Base-by-base conservation (phyloP, 92 coral and sea anemone species). In the Siderastrea siderea region DNA sequence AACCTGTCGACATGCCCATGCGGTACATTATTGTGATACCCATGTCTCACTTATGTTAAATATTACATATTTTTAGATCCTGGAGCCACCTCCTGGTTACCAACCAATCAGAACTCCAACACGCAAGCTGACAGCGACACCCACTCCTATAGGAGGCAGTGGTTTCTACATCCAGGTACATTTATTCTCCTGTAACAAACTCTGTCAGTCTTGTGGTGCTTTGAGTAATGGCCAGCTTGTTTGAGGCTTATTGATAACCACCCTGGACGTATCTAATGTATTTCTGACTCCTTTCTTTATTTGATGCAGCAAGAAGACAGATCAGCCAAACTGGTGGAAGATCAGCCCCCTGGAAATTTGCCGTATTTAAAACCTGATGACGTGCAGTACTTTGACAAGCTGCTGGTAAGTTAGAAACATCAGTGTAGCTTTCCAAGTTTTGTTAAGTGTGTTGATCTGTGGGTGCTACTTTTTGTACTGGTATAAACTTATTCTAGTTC, bases 331-430 rank as follows among this genome's bases (percentile, higher is more conserved):
- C 93, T 95, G 1, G 93, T 98, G 53, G 99, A 98, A 81, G 99
- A 98, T 77, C 99, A 98, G 88, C 99, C 99, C 38, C 99, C 99
- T 53, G 99, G 99, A 38, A 98, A 98, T 75, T 80, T 98, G 72
- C 99, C 99, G 3, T 98, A 98, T 83, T 90, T 98, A 14, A 98
- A 98, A 74, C 99, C 99, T 10, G 99, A 98, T 89, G 99, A 98
- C 86, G 99, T 98, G 4, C 99, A 98, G 64, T 98, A 98, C 94
- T 98, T 98, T 81, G 99, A 98, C 90, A 98, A 98, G 76, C 87
- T 98, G 47, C 55, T 98, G 98, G 99, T 97, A 84, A 85, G 98
- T 85, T 7, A 44, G 70, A 5, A 11, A 17, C 10, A 2, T 0
- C 77, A 9, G 47, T 45, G 57, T 53, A 53, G 57, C 57, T 10